Base-by-base conservation (phyloP, 2,888 invertebrate genomes). In the Eubasilissa splendida region DNA sequence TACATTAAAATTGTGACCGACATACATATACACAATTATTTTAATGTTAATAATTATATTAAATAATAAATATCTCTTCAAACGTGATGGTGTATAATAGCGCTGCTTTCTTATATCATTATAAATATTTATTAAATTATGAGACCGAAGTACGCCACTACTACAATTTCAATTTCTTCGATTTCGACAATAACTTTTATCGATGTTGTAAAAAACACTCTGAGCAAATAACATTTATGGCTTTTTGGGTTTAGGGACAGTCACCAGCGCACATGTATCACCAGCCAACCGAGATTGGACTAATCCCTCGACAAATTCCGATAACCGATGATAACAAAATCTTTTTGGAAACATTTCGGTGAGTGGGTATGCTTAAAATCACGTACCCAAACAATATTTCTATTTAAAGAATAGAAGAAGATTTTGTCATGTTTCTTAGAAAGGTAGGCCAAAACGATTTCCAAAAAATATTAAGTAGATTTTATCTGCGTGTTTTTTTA, bases 301-400 rank as follows among this genome's bases (percentile, higher is more conserved):
- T 80, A 82, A 82, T 82, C 82, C 79, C 70, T 80, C 10, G 14
- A 59, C 80, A 74, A 77, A 82, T 66, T 65, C 53, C 22, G 82
- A 82, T 82, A 82, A 76, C 71, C 71, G 58, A 58, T 76, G 79
- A 79, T 79, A 82, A 76, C 71, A 56, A 33, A 56, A n/a, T 56
- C 71, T 71, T 52, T 76, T 22, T 54, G 22, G 52, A 54, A 70
- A 70, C 70, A 53, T 54, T 70, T 52, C 14, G 53, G 53, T 53
- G 33, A 63, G 22, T 22, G 22, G 22, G 22, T 9, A 10, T 31
- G 33, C 63, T 10, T 11, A 31, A 63, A 63, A 63, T 63, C 63
- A 63, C 33, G 11, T 9, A 63, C 33, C 63, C 63, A 63, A 42
- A 42, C 42, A 42, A 42, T 5, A 42, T 5, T 7, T 42, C 7